A percentile compares a stretch with the other conserved stretches of the same genome.
Evolutionary conservation across 2,797 vertebrate genomes (phyloP).

Genomic region (Clarias pachynema): DNA sequence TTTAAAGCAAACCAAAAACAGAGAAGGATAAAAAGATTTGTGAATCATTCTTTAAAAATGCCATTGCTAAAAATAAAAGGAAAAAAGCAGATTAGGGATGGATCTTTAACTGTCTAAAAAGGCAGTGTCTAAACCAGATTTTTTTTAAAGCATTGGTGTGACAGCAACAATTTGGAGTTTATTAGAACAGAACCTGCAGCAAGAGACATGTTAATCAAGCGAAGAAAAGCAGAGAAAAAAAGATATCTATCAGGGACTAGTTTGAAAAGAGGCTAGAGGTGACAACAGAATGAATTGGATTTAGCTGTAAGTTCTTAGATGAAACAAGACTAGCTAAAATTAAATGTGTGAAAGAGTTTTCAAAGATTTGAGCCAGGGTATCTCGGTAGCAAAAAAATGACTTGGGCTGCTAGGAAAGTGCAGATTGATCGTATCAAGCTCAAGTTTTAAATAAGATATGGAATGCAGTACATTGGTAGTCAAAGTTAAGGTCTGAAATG

Average conservation of each 20-base stretch:
- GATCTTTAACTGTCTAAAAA: slow-evolving; percentile 16
- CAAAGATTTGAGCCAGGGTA: slow-evolving; percentile 7
- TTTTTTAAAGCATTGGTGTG: slow-evolving; percentile 7
- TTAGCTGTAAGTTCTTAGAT: slow-evolving; percentile 24
- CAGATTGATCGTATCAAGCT: not conserved
- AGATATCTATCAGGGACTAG: slow-evolving; percentile 30
- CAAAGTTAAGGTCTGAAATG: not conserved
- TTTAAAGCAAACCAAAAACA: not conserved
- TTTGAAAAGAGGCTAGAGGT: slow-evolving; percentile 26
- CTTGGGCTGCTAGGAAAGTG: not conserved
- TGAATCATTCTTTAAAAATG: not conserved
- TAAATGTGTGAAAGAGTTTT: slow-evolving; percentile 21
- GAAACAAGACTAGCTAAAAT: slow-evolving; percentile 16
- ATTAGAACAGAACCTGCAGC: slow-evolving; percentile 31
- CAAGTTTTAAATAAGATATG: not conserved
- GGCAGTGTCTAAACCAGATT: not conserved
- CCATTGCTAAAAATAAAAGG: not conserved
- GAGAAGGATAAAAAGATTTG: not conserved
- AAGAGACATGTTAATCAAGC: slow-evolving; percentile 40
- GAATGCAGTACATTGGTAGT: not conserved
- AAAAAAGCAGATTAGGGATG: not conserved
- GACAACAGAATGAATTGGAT: slow-evolving; percentile 39
- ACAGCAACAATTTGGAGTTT: slow-evolving; percentile 28
- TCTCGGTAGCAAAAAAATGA: not conserved
- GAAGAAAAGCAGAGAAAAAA: slow-evolving; percentile 11